A percentile compares a stretch with the other conserved stretches of the same genome.
Evolutionary conservation across 2,888 invertebrate species (phyloP).

Genomic region (Norana najaformis): DNA sequence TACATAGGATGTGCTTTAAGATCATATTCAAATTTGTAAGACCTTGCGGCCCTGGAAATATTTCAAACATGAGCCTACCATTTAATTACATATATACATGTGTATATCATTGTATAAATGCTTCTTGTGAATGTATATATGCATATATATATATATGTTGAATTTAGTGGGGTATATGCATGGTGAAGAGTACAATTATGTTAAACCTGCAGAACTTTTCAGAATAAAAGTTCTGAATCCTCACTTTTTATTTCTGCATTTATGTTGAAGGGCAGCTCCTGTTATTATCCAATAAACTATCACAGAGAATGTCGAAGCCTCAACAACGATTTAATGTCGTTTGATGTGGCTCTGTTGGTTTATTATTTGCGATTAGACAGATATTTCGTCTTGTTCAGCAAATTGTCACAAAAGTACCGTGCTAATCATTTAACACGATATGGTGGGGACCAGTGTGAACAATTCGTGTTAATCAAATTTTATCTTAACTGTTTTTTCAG

Average conservation of each 20-base stretch:
- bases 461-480: no score
- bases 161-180: no score
- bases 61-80: not conserved
- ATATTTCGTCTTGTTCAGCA: not conserved
- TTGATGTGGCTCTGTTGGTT: constrained; percentile 1
- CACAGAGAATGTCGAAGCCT: not conserved
- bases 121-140: not conserved
- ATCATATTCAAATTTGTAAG: not conserved
- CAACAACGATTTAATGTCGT: not conserved
- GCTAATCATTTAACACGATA: no score
- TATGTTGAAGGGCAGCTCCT: not conserved
- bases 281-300: not conserved
- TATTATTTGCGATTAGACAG: no score
- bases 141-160: not conserved
- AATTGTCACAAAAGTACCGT: not conserved
- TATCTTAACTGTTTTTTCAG: no score
- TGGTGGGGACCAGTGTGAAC: no score
- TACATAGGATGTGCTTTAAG: not conserved
- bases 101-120: no score
- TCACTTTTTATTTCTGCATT: not conserved
- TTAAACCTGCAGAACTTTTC: constrained; percentile 5
- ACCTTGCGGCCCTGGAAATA: not conserved
- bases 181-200: not conserved
- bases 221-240: not conserved
- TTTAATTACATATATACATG: constrained; percentile 13